These are phyloP conservation scores for Lasioglossum calceatum DNA, from an alignment of 2,888 invertebrate species.

Conservation along the genomic window DNA sequence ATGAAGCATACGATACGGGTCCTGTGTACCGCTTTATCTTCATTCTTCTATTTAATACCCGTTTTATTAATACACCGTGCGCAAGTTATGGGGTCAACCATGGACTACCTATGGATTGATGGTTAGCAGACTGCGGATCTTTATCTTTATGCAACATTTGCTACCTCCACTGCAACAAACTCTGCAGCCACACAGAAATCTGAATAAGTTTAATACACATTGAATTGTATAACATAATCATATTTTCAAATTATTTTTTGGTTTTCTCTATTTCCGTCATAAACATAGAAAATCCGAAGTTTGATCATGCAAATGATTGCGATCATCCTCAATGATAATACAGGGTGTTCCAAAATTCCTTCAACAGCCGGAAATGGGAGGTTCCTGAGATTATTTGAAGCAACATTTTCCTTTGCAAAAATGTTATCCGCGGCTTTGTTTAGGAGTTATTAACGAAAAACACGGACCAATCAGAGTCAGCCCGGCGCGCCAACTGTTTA, in stretches of 20 bases:
- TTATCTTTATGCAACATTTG: background rate
- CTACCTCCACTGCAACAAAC: background rate
- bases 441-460: too few relatives aligned
- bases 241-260: background rate
- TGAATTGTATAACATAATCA: background rate
- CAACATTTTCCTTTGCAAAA: too few relatives aligned
- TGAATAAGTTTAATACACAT: background rate
- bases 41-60: background rate
- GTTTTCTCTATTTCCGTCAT: too few relatives aligned
- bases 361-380: too few relatives aligned
- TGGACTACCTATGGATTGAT: background rate
- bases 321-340: too few relatives aligned
- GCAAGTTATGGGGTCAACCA: background rate
- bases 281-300: too few relatives aligned
- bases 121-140: background rate
- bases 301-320: too few relatives aligned
- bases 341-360: too few relatives aligned
- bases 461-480: too few relatives aligned
- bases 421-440: too few relatives aligned
- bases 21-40: background rate
- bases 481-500: too few relatives aligned
- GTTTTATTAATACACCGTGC: background rate
- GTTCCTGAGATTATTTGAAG: too few relatives aligned
- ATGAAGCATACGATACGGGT: background rate
- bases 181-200: background rate